Evolutionary conservation across 2,113 vertebrate species (phyloP).

Genomic region (Sceloporus tristichus): DNA sequence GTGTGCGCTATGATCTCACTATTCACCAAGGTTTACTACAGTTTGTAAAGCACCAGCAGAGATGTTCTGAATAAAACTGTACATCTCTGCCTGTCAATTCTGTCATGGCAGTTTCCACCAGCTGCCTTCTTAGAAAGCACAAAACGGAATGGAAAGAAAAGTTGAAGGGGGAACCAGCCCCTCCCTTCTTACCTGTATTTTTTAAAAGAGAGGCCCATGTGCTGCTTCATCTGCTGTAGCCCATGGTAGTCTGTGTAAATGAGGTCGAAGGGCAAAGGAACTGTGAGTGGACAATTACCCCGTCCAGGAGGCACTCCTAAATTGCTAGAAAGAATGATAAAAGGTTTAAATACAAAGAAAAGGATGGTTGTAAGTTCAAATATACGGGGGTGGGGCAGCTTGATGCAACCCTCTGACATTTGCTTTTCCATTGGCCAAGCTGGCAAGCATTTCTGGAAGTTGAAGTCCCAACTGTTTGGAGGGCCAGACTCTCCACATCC

Average conservation of each 20-base stretch:
- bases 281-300: slow-evolving; percentile 93
- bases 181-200: slow-evolving; percentile 91
- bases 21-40: neutral
- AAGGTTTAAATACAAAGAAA: slow-evolving; percentile 20
- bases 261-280: slow-evolving; percentile 93
- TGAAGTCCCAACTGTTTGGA: too few relatives aligned
- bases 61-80: neutral
- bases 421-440: too few relatives aligned
- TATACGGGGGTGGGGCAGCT: neutral
- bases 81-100: neutral
- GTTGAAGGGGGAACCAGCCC: slow-evolving; percentile 61
- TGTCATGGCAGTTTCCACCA: neutral
- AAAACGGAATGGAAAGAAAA: neutral
- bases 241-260: slow-evolving; percentile 98
- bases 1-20: neutral
- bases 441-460: too few relatives aligned
- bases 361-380: neutral
- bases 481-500: too few relatives aligned
- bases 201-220: slow-evolving; percentile 96
- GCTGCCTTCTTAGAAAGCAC: slow-evolving; percentile 4
- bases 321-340: slow-evolving; percentile 80
- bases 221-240: slow-evolving; percentile 96
- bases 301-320: slow-evolving; percentile 95
- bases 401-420: neutral
- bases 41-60: neutral